Base-by-base conservation (phyloP, 2,113 vertebrate genomes). In the Eupsittula cactorum region DNA sequence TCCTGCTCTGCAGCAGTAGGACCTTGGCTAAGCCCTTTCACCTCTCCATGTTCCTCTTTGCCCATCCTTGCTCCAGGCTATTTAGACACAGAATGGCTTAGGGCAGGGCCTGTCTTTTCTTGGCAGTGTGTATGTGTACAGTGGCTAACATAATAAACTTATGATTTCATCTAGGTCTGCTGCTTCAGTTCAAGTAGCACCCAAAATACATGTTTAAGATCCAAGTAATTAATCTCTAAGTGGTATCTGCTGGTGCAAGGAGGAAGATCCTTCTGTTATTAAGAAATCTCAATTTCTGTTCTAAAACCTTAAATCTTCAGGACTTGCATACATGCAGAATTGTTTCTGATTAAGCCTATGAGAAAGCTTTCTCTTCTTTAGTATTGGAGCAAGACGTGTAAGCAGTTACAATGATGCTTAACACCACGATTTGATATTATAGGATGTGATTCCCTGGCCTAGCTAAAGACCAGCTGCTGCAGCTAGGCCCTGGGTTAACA, bases 1-100 rank as follows among this genome's bases (percentile, higher is more conserved):
- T 57, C 5, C 25, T 0, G 1, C 21, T 50, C 24, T 78, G 18
- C 46, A 35, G 10, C 1, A 4, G 28, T 6, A 44, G 50, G 29
- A 67, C n/a, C 8, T 50, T 16, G 8, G 12, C 6, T 62, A 49
- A 91, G 13, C 15, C 8, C 27, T 62, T 89, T 50, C 13, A 15
- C 10, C 8, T 67, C 37, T 50, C 25, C 3, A 3, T 31, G 28
- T 39, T 8, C 12, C 17, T 55, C 14, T 13, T 77, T 78, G 49
- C 12, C 14, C 1, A 1, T 60, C 29, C 44, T 76, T 84, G 28
- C 29, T 75, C 29, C 31, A 24, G 16, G 31, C 6, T 65, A 11
- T 15, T 53, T 73, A 82, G 82, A 28, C 53, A 79, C 39, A 4
- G 2, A 80, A 69, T n/a, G 2, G 28, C 31, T 70, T 73, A 73